A percentile compares a stretch with the other conserved stretches of the same genome.
These are phyloP conservation scores for Fragum whitleyi DNA, from an alignment of 2,888 invertebrate genomes.

Conservation along the genomic window DNA sequence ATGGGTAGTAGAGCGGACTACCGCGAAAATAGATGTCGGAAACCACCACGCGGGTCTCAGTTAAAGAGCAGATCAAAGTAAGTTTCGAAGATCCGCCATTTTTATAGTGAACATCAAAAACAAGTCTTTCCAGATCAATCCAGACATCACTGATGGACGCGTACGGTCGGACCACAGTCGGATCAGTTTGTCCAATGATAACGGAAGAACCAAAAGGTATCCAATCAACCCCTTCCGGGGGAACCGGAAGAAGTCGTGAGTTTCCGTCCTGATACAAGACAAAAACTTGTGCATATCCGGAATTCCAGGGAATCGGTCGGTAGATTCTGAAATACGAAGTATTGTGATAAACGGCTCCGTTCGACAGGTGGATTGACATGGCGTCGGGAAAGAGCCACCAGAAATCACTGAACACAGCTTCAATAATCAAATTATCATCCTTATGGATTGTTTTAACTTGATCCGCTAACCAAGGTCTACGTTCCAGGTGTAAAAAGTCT, in stretches of 20 bases:
- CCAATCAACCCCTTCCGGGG: constrained; percentile 75
- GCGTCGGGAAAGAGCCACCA: constrained; percentile 75
- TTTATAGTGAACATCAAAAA: constrained; percentile 67
- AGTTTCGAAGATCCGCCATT: constrained; percentile 68
- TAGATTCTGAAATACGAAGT: constrained; percentile 73
- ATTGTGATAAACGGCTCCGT: constrained; percentile 56
- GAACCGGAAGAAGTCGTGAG: constrained; percentile 70
- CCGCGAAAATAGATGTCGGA: constrained; percentile 58
- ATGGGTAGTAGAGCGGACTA: constrained; percentile 65
- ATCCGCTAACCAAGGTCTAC: constrained; percentile 70
- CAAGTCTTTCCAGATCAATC: constrained; percentile 57
- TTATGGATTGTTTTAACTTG: constrained; percentile 59
- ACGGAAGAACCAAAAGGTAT: constrained; percentile 77
- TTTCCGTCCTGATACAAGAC: constrained; percentile 77
- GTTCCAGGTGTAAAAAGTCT: constrained; percentile 62
- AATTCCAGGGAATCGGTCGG: constrained; percentile 69
- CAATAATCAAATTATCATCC: constrained; percentile 69
- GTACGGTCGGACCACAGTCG: constrained; percentile 69
- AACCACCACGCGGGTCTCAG: constrained; percentile 67
- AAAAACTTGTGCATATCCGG: constrained; percentile 72
- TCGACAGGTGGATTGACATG: constrained; percentile 66
- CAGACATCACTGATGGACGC: constrained; percentile 67
- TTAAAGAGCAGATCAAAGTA: constrained; percentile 55
- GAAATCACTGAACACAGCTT: constrained; percentile 72
- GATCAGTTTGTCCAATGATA: constrained; percentile 73